Conservation (phyloP, 2,888 invertebrate genomes). For the Xestoiulus laeticollis region DNA sequence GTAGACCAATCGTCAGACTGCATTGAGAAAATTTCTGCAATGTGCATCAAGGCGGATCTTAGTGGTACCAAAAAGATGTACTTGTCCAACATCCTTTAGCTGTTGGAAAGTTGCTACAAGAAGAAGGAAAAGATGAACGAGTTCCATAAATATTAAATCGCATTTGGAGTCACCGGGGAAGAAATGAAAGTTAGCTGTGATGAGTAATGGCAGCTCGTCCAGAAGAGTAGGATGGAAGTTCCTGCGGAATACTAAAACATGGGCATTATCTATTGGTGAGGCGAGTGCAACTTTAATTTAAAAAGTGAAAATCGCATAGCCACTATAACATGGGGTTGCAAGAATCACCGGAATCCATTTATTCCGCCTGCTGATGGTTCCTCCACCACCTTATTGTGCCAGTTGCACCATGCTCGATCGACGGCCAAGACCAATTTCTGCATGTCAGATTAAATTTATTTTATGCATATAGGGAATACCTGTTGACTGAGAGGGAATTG, state of each 20-base stretch:
- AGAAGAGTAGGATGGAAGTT: background rate
- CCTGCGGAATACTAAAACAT: conserved; percentile 16
- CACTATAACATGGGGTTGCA: background rate
- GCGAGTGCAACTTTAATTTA: background rate
- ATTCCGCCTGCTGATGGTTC: background rate
- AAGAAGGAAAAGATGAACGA: conserved; percentile 9
- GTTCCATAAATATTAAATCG: conserved; percentile 31
- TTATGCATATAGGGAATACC: background rate
- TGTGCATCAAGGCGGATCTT: background rate
- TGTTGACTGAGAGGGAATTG: background rate
- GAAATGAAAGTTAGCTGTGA: background rate
- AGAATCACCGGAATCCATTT: background rate
- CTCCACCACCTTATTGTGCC: background rate
- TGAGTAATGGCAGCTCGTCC: conserved; percentile 18
- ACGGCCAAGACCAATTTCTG: background rate
- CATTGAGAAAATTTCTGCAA: background rate
- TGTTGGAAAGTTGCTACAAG: background rate
- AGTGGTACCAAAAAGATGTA: background rate
- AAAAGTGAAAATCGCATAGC: background rate
- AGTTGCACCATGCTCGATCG: background rate
- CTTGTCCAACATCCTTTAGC: background rate
- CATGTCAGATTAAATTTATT: background rate
- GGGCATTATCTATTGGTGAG: conserved; percentile 7
- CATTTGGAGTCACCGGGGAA: background rate
- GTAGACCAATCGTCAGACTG: background rate